These are phyloP conservation scores for Hybognathus amarus DNA, from an alignment of 2,797 vertebrate genomes.

Conservation along the genomic window DNA sequence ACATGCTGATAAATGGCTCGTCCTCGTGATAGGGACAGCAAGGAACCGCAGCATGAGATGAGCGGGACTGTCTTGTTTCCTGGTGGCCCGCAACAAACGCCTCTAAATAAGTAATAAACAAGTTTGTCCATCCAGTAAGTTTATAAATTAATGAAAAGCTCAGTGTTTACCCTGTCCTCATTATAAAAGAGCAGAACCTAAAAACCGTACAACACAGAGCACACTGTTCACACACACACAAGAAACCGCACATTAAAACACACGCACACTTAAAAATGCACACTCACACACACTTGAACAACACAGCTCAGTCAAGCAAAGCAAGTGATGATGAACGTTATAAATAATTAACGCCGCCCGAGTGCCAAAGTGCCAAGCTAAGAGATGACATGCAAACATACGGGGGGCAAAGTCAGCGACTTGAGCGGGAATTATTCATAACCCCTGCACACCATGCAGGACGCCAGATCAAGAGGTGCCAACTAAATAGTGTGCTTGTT, in stretches of 20 bases:
- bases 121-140: conserved; percentile 78
- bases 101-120: conserved; percentile 87
- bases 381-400: conserved; percentile 71
- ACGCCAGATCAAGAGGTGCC: background rate
- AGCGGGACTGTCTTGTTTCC: conserved; percentile 65
- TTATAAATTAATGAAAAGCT: conserved; percentile 88
- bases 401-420: conserved; percentile 66
- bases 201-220: conserved; percentile 48
- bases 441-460: conserved; percentile 52
- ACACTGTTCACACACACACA: conserved; percentile 30
- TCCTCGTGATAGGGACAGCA: conserved; percentile 27
- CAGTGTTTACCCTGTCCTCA: conserved; percentile 78
- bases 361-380: conserved; percentile 66
- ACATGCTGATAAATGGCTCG: conserved; percentile 40
- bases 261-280: conserved; percentile 34
- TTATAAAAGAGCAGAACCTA: conserved; percentile 56
- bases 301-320: conserved; percentile 61
- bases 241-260: conserved; percentile 16
- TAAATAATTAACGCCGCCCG: conserved; percentile 74
- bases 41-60: conserved; percentile 38
- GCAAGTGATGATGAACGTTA: conserved; percentile 52
- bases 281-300: conserved; percentile 47
- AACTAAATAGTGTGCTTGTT: conserved; percentile 24
- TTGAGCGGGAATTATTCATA: conserved; percentile 78
- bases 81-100: conserved; percentile 73